Evolutionary conservation across 2,113 vertebrate species (phyloP), one percentile per base, ranked within the genome.

Genomic region (Syrrhaptes paradoxus): DNA sequence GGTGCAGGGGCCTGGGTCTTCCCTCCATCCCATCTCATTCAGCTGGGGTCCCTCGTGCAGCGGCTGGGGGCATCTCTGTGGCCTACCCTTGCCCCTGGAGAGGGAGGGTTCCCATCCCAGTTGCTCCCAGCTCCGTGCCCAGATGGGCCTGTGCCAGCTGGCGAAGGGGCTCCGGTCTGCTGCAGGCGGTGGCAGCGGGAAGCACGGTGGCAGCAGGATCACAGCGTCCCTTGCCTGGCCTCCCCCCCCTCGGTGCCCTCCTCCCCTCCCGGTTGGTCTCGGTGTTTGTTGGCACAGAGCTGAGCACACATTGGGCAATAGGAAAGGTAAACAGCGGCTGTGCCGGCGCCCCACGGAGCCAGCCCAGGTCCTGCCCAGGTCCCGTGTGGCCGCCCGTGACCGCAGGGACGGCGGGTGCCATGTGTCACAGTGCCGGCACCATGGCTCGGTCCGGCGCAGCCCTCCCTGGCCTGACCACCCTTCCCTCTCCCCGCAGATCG

Each of bases 381-480:
- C 66, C 93, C 26, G 0, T 4, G 17, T 1, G 12, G 22, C 55
- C 45, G 34, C 24, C 66, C 3, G 1, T 29, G 81, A 74, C 88
- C 5, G 4, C 1, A 7, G 38, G 80, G 29, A 59, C 59, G 32
- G 67, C 2, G 1, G 43, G 31, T 15, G 54, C 63, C 21, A 20
- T 19, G 58, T 61, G 75, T n/a, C 5, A 5, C 1, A 0, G 0
- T 12, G 31, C 17, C 0, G 3, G 52, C 20, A 36, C 59, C 1
- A 1, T 0, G 0, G 65, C 55, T 74, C 3, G 1, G 2, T 14
- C 13, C 1, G 2, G 28, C 2, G 0, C 45, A 55, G 32, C 68
- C 15, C 43, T 73, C 11, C 41, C 38, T 13, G 55, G 36, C 29
- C 81, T 95, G 87, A 96, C 70, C 4, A 3, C 48, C 51, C 25